phyloP scores from a whole-genome alignment of 2,113 vertebrate genomes.

The Vidua macroura region DNA sequence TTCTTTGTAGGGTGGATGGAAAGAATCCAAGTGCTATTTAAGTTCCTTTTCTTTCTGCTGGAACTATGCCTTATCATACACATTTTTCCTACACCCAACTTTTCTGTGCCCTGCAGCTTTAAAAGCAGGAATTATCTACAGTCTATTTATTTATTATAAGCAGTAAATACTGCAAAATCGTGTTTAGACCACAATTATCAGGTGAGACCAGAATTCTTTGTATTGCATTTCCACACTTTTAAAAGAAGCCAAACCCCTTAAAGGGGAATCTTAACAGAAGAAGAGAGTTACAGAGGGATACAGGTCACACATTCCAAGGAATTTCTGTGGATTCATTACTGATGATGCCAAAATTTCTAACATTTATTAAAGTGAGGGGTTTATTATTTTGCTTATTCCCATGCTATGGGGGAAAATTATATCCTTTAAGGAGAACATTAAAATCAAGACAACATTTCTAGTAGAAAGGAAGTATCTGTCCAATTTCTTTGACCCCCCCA shows the following conservation, averaged over 20 bases:
- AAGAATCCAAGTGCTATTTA: constrained; percentile 64
- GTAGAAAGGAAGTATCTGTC: not conserved
- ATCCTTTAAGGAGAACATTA: not conserved
- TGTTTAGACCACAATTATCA: not conserved
- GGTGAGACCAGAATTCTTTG: not conserved
- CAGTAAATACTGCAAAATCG: not conserved
- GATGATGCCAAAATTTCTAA: not conserved
- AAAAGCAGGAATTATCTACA: constrained; percentile 10
- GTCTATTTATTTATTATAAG: constrained; percentile 11
- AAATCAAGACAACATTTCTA: not conserved
- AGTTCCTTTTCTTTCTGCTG: constrained; percentile 36
- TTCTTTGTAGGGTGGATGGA: constrained; percentile 68
- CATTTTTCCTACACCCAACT: not conserved
- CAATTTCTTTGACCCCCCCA: not conserved
- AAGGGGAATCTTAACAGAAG: not conserved
- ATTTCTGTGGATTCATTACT: not conserved
- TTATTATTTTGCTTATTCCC: not conserved
- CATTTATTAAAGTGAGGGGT: not conserved
- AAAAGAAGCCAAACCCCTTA: not conserved
- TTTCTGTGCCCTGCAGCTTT: not conserved
- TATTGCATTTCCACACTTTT: not conserved
- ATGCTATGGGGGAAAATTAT: not conserved
- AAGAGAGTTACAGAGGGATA: not conserved
- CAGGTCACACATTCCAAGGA: not conserved
- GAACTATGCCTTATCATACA: constrained; percentile 4